These are phyloP conservation scores for Dynastes hyllus DNA, from an alignment of 2,888 invertebrate genomes.

Conservation along the genomic window DNA sequence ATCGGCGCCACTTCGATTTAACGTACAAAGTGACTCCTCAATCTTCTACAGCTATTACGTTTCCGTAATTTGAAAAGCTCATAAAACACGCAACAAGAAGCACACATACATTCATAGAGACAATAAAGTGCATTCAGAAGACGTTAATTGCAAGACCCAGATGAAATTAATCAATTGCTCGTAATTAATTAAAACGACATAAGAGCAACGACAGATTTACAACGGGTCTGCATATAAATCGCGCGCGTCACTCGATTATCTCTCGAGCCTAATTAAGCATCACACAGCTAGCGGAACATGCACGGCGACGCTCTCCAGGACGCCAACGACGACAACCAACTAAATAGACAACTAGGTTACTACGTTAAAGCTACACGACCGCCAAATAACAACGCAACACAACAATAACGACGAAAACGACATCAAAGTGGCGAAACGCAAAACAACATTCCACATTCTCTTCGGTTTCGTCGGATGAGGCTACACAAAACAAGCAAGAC, in stretches of 20 bases:
- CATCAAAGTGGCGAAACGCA: conserved; percentile 28
- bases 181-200: conserved; percentile 43
- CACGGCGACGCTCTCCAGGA: neutral
- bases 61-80: conserved; percentile 13
- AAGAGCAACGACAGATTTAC: conserved; percentile 42
- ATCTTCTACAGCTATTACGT: neutral
- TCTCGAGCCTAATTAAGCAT: conserved; percentile 30
- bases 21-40: neutral
- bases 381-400: conserved; percentile 33
- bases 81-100: neutral
- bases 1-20: too few relatives aligned
- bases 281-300: neutral
- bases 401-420: conserved; percentile 44
- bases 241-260: conserved; percentile 28
- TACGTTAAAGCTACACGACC: conserved; percentile 1
- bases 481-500: neutral
- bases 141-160: conserved; percentile 36
- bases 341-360: too few relatives aligned
- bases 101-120: too few relatives aligned
- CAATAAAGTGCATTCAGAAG: conserved; percentile 25
- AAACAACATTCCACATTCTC: neutral
- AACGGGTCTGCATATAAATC: conserved; percentile 13
- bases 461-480: neutral
- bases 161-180: conserved; percentile 29
- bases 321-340: neutral